Evolutionary conservation across 1,140 invertebrate species (phyloP).

Genomic region (Drosophila ogumai): DNA sequence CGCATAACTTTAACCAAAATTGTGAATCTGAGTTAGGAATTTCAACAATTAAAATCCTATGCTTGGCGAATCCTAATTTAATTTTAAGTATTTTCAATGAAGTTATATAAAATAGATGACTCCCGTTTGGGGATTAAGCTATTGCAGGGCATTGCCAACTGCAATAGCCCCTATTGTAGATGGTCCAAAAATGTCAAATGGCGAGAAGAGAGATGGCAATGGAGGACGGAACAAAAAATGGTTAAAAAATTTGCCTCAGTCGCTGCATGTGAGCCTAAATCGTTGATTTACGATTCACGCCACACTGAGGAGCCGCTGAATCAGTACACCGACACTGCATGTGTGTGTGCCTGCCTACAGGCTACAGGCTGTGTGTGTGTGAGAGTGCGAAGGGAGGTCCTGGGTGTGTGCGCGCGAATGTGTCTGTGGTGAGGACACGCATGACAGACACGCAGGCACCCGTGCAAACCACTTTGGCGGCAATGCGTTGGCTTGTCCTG

Average conservation of each 20-base stretch:
- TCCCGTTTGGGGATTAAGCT: background rate
- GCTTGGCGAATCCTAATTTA: too few species aligned
- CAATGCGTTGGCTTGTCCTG: slow-evolving; percentile 61
- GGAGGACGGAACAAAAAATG: slow-evolving; percentile 26
- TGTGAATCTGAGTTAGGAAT: too few species aligned
- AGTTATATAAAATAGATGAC: background rate
- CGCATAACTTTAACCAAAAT: background rate
- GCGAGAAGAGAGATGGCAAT: slow-evolving; percentile 19
- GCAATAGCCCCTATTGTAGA: slow-evolving; percentile 8
- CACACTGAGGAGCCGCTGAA: slow-evolving; percentile 78
- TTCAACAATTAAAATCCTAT: background rate
- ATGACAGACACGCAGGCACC: slow-evolving; percentile 80
- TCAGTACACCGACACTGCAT: slow-evolving; percentile 49
- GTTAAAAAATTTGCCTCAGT: slow-evolving; percentile 59
- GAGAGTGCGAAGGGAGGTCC: background rate
- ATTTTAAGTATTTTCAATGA: too few species aligned
- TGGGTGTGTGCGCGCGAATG: slow-evolving; percentile 10
- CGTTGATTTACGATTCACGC: slow-evolving; percentile 83
- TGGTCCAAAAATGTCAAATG: slow-evolving; percentile 65
- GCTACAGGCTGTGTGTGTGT: background rate
- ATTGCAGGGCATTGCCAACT: slow-evolving; percentile 42
- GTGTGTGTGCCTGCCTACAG: background rate
- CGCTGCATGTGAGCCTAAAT: slow-evolving; percentile 81
- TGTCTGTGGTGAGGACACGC: slow-evolving; percentile 75
- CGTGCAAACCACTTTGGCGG: slow-evolving; percentile 82